A percentile compares a stretch with the other conserved stretches of the same genome.
Conservation (phyloP, 2,113 vertebrate species). For the Phocoena sinus region DNA sequence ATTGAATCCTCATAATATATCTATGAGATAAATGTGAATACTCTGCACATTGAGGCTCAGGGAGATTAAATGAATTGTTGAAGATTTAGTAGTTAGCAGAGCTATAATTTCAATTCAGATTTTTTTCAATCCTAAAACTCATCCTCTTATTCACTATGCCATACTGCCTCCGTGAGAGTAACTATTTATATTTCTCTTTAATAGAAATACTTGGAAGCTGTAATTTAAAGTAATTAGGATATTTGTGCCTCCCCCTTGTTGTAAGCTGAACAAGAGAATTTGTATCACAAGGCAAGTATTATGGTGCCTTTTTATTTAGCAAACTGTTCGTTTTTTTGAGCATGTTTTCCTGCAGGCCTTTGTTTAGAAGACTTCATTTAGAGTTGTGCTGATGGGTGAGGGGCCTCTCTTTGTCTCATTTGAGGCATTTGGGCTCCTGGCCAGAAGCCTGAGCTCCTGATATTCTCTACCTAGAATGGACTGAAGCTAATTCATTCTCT, state of each 20-base stretch:
- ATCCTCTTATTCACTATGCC: background rate
- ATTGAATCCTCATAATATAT: background rate
- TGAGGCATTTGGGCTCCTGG: background rate
- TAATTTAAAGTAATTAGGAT: conserved; percentile 32
- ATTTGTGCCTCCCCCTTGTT: background rate
- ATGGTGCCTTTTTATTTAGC: conserved; percentile 8
- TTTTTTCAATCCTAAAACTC: conserved; percentile 18
- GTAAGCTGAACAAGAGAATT: background rate
- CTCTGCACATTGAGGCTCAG: background rate
- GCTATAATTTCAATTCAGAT: background rate
- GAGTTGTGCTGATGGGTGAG: background rate
- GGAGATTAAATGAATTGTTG: background rate
- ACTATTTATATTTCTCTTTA: conserved; percentile 38
- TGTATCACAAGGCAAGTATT: conserved; percentile 3
- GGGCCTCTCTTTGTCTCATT: background rate
- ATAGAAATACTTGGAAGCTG: conserved; percentile 19
- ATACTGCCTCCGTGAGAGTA: background rate
- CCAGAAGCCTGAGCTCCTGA: background rate
- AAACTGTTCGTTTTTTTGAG: conserved; percentile 14
- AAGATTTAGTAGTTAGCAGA: background rate
- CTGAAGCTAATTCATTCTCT: background rate
- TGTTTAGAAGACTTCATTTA: background rate
- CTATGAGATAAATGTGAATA: background rate
- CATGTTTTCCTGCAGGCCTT: background rate
- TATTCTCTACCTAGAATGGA: background rate